Evolutionary conservation across 2,797 vertebrate genomes (phyloP).

Genomic region (Microtus agrestis): DNA sequence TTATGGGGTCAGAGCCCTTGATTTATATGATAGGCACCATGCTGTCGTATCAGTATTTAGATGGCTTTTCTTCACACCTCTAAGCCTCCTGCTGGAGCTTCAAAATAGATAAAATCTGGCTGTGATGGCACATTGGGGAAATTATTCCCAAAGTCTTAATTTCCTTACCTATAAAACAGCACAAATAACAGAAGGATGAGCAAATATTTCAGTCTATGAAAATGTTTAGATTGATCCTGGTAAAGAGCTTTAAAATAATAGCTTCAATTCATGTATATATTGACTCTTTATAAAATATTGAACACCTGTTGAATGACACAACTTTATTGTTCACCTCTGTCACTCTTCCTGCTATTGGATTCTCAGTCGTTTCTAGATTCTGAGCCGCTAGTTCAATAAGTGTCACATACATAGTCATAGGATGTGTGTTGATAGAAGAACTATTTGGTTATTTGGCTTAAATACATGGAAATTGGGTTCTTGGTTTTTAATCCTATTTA

Average conservation of each 20-base stretch:
- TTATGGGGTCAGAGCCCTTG: background rate
- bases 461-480: constrained; percentile 62
- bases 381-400: background rate
- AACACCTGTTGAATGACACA: background rate
- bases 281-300: constrained; percentile 11
- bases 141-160: background rate
- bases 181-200: background rate
- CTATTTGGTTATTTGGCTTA: constrained; percentile 61
- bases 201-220: constrained; percentile 11
- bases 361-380: constrained; percentile 27
- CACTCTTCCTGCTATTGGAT: background rate
- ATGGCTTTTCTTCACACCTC: background rate
- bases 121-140: background rate
- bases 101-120: background rate
- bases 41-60: background rate
- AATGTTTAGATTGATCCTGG: background rate
- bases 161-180: constrained; percentile 19
- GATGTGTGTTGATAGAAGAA: constrained; percentile 34
- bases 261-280: constrained; percentile 14
- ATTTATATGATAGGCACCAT: background rate
- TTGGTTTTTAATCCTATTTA: constrained; percentile 66
- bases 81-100: background rate
- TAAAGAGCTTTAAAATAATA: constrained; percentile 25
- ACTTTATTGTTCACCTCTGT: background rate
- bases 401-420: constrained; percentile 40